These are phyloP conservation scores for Trilocha varians DNA, from an alignment of 2,888 invertebrate species.

Conservation along the genomic window DNA sequence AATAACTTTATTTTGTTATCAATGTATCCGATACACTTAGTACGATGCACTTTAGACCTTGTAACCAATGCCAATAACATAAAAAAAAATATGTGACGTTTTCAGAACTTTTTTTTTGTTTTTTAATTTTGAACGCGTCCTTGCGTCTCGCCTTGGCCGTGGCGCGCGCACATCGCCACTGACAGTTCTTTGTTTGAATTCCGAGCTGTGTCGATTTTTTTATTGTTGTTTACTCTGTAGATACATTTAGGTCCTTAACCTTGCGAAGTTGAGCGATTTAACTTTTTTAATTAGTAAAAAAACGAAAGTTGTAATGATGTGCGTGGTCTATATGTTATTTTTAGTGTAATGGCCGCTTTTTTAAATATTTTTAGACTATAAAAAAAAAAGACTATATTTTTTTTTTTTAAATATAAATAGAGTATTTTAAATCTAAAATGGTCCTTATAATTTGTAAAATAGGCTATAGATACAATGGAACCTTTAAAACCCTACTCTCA, in stretches of 20 bases:
- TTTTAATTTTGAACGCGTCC: constrained; percentile 28
- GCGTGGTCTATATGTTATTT: background rate
- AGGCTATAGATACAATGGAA: no score
- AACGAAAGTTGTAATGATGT: background rate
- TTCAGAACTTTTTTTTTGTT: background rate
- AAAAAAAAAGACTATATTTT: no score
- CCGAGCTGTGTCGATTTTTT: constrained; percentile 40
- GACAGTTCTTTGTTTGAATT: constrained; percentile 59
- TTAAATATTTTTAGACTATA: no score
- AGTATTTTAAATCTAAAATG: no score
- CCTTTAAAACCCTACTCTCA: no score
- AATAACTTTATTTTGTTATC: background rate
- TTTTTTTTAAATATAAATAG: no score
- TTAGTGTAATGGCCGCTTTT: no score
- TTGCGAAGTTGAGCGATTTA: constrained; percentile 11
- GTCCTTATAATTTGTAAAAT: no score
- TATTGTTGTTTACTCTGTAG: constrained; percentile 44
- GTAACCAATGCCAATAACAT: no score
- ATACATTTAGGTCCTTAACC: constrained; percentile 54
- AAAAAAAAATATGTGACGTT: no score
- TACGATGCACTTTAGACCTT: background rate
- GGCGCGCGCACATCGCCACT: constrained; percentile 48
- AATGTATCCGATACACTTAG: background rate
- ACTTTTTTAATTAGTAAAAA: background rate
- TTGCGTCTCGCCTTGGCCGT: constrained; percentile 56